Percentiles rank a stretch among this genome's conserved stretches.
These are phyloP conservation scores for Teleogryllus occipitalis DNA, from an alignment of 1,140 invertebrate genomes.

Conservation along the genomic window DNA sequence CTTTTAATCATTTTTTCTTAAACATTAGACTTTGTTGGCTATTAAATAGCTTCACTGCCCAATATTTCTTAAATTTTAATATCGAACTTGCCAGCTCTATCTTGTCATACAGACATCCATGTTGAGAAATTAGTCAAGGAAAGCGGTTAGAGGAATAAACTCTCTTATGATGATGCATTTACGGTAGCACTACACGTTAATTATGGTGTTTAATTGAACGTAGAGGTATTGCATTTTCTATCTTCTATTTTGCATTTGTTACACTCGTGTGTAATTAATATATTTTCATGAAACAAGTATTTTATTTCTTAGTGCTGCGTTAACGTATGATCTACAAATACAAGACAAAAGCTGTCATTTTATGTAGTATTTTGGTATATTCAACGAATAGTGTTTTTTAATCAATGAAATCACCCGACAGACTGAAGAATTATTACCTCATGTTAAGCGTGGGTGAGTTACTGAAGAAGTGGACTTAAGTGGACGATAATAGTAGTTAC, in stretches of 20 bases:
- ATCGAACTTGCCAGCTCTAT: neutral
- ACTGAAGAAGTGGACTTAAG: neutral
- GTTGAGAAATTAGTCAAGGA: slow-evolving; percentile 8
- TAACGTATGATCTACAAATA: neutral
- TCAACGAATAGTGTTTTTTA: neutral
- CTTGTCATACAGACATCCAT: neutral
- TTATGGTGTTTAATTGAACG: neutral
- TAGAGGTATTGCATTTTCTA: neutral
- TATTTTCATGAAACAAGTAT: neutral
- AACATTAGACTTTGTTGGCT: no score
- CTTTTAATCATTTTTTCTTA: no score
- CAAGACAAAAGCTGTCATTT: neutral
- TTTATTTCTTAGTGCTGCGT: neutral
- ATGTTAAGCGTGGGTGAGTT: neutral
- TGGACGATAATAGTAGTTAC: neutral
- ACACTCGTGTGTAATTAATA: neutral
- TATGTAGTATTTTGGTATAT: neutral
- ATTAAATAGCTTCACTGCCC: no score
- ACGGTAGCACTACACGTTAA: neutral
- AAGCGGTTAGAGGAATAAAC: slow-evolving; percentile 9
- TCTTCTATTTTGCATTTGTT: neutral
- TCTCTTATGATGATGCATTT: slow-evolving; percentile 7
- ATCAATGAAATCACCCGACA: neutral
- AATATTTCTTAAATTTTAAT: neutral
- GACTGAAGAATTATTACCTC: neutral